Evolutionary conservation across 2,888 invertebrate species (phyloP).

Genomic region (Pseudococcus jackbeardsleyi): DNA sequence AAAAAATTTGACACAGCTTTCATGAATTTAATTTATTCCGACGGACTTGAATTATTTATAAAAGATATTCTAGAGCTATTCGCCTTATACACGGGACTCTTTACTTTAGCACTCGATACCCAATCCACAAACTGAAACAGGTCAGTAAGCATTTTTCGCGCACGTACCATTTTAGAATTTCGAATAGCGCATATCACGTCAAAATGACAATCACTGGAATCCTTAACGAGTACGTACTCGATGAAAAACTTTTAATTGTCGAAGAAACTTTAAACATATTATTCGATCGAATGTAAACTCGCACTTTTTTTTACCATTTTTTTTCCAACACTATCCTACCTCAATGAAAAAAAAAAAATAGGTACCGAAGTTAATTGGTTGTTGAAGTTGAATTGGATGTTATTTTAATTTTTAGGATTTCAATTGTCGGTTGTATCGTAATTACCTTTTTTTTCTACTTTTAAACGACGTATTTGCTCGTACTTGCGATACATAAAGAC

Average conservation of each 20-base stretch:
- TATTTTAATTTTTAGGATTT: background rate
- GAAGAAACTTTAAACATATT: conserved; percentile 27
- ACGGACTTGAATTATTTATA: conserved; percentile 31
- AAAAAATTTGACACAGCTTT: conserved; percentile 35
- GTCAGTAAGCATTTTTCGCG: conserved; percentile 48
- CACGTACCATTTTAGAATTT: conserved; percentile 26
- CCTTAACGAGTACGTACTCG: conserved; percentile 19
- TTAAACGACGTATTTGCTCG: background rate
- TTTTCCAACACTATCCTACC: too few relatives aligned
- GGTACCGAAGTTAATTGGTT: conserved; percentile 10
- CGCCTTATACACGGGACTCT: background rate
- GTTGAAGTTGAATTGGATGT: background rate
- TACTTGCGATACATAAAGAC: background rate
- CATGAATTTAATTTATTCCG: conserved; percentile 35
- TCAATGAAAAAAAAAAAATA: background rate
- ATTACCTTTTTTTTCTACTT: background rate
- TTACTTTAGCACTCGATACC: conserved; percentile 12
- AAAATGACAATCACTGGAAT: conserved; percentile 42
- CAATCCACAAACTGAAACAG: conserved; percentile 25
- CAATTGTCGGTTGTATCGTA: background rate
- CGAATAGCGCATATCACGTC: conserved; percentile 12
- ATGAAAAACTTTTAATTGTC: conserved; percentile 47
- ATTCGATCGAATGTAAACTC: background rate
- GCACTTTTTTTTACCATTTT: too few relatives aligned
- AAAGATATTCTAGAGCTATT: conserved; percentile 12